Percentiles rank a stretch among this genome's conserved stretches.
phyloP scores from a whole-genome alignment of 2,113 vertebrate species.

The Macrotis lagotis region DNA sequence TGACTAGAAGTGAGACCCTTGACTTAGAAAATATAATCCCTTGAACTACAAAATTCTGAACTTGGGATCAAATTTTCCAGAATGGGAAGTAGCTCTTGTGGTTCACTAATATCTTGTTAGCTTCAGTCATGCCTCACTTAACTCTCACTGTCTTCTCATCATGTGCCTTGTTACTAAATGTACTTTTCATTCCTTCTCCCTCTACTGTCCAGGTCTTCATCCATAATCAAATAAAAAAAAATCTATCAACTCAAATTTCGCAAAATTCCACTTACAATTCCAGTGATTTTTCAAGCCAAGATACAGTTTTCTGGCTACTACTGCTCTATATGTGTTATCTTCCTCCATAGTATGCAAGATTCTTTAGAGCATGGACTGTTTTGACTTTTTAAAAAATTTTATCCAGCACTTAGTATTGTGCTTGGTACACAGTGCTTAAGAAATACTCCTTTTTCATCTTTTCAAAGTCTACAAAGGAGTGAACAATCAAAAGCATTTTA shows the following conservation, averaged over 20 bases:
- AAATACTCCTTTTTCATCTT: not conserved
- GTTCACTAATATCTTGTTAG: not conserved
- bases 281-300: not conserved
- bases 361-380: not conserved
- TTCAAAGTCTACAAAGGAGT: not conserved
- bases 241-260: not conserved
- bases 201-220: not conserved
- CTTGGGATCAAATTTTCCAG: not conserved
- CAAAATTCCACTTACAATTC: not conserved
- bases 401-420: not conserved
- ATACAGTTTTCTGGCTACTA: not conserved
- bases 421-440: not conserved
- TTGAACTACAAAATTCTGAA: not conserved
- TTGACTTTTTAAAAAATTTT: not conserved
- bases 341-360: not conserved
- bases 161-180: not conserved
- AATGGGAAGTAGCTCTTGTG: not conserved
- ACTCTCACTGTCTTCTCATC: not conserved
- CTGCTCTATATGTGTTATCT: not conserved
- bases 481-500: not conserved
- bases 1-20: not conserved
- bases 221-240: not conserved
- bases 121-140: not conserved
- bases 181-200: not conserved
- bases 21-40: not conserved